phyloP scores from a whole-genome alignment of 2,797 vertebrate genomes.

The Anabacerthia variegaticeps region DNA sequence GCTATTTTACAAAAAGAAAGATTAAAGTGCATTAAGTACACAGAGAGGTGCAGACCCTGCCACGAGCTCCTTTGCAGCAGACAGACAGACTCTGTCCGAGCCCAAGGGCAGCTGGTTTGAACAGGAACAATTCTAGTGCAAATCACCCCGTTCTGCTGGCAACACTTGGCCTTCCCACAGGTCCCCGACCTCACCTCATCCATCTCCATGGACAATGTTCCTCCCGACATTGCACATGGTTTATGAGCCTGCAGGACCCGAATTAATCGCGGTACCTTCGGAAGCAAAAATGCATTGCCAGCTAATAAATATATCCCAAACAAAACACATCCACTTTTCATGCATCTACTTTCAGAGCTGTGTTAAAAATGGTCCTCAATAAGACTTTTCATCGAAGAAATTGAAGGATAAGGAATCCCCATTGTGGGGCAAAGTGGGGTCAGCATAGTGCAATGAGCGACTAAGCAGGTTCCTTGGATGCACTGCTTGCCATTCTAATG shows the following conservation, averaged over 20 bases:
- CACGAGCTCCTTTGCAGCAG: not conserved
- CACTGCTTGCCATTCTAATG: not conserved
- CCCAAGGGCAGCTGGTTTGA: not conserved
- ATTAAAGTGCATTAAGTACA: slow-evolving; percentile 80
- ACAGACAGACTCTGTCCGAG: not conserved
- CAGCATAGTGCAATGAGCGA: not conserved
- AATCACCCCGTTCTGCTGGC: slow-evolving; percentile 67
- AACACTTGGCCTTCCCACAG: not conserved
- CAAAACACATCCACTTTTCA: slow-evolving; percentile 29
- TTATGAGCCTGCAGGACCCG: not conserved
- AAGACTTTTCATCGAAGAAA: slow-evolving; percentile 17
- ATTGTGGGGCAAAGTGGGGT: slow-evolving; percentile 12
- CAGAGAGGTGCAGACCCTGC: slow-evolving; percentile 56
- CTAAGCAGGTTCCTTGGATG: slow-evolving; percentile 38
- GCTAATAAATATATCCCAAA: not conserved
- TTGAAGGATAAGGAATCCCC: not conserved
- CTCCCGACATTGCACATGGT: not conserved
- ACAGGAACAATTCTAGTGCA: slow-evolving; percentile 75
- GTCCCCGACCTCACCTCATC: not conserved
- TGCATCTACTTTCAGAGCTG: slow-evolving; percentile 55
- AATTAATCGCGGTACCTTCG: not conserved
- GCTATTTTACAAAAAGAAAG: slow-evolving; percentile 64
- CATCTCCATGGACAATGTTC: not conserved
- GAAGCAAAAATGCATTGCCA: slow-evolving; percentile 3
- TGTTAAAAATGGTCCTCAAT: slow-evolving; percentile 25